Evolutionary conservation across 2,113 vertebrate genomes (phyloP).

Genomic region (Todiramphus saurophagus): DNA sequence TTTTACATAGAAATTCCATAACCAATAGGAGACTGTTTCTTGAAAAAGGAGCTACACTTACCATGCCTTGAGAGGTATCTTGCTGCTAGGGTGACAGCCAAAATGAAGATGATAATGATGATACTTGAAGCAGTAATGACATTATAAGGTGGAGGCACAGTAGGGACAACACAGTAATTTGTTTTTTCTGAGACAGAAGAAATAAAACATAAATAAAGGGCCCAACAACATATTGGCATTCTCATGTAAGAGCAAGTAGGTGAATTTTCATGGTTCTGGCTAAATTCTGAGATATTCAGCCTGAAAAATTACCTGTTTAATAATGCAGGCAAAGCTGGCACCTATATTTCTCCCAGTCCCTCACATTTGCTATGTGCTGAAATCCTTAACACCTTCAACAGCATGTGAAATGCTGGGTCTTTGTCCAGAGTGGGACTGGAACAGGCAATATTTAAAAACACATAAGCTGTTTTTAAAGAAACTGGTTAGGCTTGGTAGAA

Average conservation of each 20-base stretch:
- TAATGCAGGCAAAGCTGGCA: neutral
- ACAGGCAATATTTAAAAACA: neutral
- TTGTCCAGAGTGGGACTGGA: neutral
- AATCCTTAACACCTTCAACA: neutral
- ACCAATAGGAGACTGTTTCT: neutral
- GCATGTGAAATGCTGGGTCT: neutral
- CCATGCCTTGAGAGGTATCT: conserved; percentile 13
- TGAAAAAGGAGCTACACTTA: conserved; percentile 40
- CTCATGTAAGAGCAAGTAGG: neutral
- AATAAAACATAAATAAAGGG: neutral
- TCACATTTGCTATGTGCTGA: neutral
- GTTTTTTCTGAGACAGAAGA: conserved; percentile 35
- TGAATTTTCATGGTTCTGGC: neutral
- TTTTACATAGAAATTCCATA: neutral
- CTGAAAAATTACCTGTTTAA: neutral
- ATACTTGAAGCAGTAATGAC: conserved; percentile 39
- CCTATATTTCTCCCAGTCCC: neutral
- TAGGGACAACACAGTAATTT: neutral
- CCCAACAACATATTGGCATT: neutral
- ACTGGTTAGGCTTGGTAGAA: neutral
- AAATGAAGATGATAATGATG: conserved; percentile 26
- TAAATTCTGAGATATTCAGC: neutral
- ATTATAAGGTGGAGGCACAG: neutral
- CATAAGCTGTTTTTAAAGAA: neutral
- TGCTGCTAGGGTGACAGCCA: conserved; percentile 2